Evolutionary conservation across 2,888 invertebrate species (phyloP), one percentile per base, ranked within the genome.

Genomic region (Geotrupes spiniger): DNA sequence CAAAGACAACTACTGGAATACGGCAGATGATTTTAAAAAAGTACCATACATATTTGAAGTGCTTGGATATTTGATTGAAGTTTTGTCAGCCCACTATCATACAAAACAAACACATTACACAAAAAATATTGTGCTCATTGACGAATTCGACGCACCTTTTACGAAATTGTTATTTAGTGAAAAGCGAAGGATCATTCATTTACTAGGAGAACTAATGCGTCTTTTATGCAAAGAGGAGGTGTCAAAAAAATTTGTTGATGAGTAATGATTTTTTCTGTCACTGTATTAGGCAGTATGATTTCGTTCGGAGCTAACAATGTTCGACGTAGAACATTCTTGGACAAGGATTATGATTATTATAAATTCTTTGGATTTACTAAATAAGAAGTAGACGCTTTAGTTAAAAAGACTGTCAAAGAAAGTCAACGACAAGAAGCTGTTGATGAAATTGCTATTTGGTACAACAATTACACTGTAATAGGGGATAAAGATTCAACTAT

Each of bases 331-430:
- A 27, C 40, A 46, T 46, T 46, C 46, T 46, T 46, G 46, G 46
- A 46, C 46, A 42, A 46, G 17, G 40, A 41, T 46, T 42, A 46
- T 46, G 46, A 42, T 46, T 46, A 46, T 42, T 46, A 46, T 46
- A 46, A 41, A 46, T 46, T 14, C 41, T 46, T 46, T 42, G 41
- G 40, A 41, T 46, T 46, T 43, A 40, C 43, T 43, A 39, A 40
- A 14, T 10, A 43, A 21, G 43, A 43, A 43, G 43, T 44, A 12
- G 38, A 40, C 8, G 42, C 26, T 42, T 42, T 42, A 42, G 42
- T 42, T 42, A 42, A 42, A 40, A 42, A 14, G 2, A 14, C 15
- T 42, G 42, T 42, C 36, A 12, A 14, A 42, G 42, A 42, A 37
- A 42, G 42, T 42, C 36, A 42, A 27, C 37, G 42, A 42, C 42